Base-by-base conservation (phyloP, 2,888 invertebrate species). In the Caenorhabditis afra region DNA sequence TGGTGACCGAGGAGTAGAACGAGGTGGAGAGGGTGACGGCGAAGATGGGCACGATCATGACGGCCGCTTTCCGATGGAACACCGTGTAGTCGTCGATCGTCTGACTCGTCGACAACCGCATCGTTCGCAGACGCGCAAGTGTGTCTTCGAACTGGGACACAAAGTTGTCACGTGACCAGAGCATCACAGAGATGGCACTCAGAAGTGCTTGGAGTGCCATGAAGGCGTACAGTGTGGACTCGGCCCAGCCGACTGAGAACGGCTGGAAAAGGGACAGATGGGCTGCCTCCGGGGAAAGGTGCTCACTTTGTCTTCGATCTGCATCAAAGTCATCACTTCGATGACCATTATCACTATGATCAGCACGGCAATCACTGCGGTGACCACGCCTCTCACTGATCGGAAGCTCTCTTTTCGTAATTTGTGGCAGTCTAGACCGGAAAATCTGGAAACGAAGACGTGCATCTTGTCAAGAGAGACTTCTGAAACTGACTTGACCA, bases 141-240 rank as follows among this genome's bases (percentile, higher is more conserved):
- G 53, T 65, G 35, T 79, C 79, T 61, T 79, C 75, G 22, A 79
- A 79, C 39, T 74, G 66, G 12, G 70, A 53, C 11, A 79, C 37
- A 44, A 79, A 79, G 52, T 65, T 65, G n/a, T 59, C 55, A 0
- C 68, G 57, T 5, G 65, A 70, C 79, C 79, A 79, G 16, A 18
- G 61, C n/a, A 79, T 50, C 12, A 79, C 39, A 18, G 62, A 50
- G 29, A 79, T 37, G 1, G 79, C 66, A 55, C 70, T 66, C 18
- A 75, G 16, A 3, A 66, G 14, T 5, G 59, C 44, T 52, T 59
- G 59, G 11, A 70, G 8, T 4, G 75, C 45, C 55, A 75, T 59
- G 62, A 79, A 79, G 0, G 41, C 74, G 35, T 67, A 73, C 10
- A 70, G 55, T 37, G 61, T 75, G 3, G 79, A 75, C 66, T 74